Evolutionary conservation across 2,888 invertebrate species (phyloP), one percentile per base, ranked within the genome.

Genomic region (Adelognathus sp.): DNA sequence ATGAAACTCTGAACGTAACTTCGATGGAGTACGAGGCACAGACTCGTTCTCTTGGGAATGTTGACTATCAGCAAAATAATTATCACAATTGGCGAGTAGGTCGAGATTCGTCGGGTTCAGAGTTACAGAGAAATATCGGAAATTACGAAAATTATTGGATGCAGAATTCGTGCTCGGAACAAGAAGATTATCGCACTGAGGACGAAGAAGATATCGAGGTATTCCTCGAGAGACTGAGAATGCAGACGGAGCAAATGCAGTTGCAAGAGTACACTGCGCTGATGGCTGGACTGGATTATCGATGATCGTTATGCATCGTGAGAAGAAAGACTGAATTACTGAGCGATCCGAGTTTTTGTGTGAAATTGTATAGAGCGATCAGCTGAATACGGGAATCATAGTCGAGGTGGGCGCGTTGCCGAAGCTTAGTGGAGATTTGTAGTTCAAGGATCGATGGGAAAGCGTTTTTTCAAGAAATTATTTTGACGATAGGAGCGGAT

Each of bases 221-320:
- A 3, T 90, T 87, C 81, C 83, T 90, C 46, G 63, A 33, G 11
- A 81, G 85, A 46, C 80, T 90, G 36, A 82, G 86, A 70, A 29
- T 67, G n/a, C 83, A 87, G 67, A 89, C 88, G 0, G 76, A 90
- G 75, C 82, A 76, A 11, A 76, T 88, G 24, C 90, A 90, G 64
- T 67, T 87, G 56, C 73, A 88, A 76, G 78, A 88, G 73, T 90
- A 90, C 80, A 71, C 79, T 7, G 77, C 82, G 3, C 18, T 79
- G 11, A 79, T 81, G 81, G 44, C 29, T 11, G 64, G 41, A 9
- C 18, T 63, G 29, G 18, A 29, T 64, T 52, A 60, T 24, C 70
- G 69, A 9, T 70, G 69, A 74, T 61, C 1, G 14, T 24, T 50
- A 11, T 24, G 11, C 1, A 11, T 50, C 5, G 5, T 21, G 1